Base-by-base conservation (phyloP, 2,888 invertebrate genomes). In the Spodoptera littoralis region DNA sequence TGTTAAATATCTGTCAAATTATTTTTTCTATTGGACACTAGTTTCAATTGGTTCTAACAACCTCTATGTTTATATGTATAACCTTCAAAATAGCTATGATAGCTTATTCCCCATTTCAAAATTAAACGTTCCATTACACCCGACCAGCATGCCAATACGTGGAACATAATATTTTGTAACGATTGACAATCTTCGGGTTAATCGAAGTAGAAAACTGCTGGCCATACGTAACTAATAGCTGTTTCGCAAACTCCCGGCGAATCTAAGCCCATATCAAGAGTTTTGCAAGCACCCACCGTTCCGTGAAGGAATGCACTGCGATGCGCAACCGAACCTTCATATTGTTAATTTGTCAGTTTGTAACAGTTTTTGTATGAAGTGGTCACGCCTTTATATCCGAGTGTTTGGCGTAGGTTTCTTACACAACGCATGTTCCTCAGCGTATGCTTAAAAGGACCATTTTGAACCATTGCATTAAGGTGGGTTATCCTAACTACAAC, bases 291-390 rank as follows among this genome's bases (percentile, higher is more conserved):
- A 65, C 27, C 77, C 83, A 77, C 59, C 83, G 80, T 84, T 85
- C 89, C 91, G 91, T 90, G 88, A 91, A 88, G 89, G 88, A 85
- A 90, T 89, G 84, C 78, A 82, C 79, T 74, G 79, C 74, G 82
- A 83, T 78, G 79, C 76, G 72, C 73, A 73, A 75, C 6, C 43
- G 70, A 56, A 78, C 82, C 81, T 79, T 84, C 78, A 75, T 77
- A 67, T 53, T 74, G 68, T 60, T 77, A 77, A 80, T 74, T 50
- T 66, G 66, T 77, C 70, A 56, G 70, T 61, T 62, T 70, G 51
- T 56, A 65, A 72, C 70, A 70, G 70, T 70, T 67, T 72, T 76
- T 51, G 11, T 24, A 41, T 47, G n/a, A 42, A 51, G 60, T 57
- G 45, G 65, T 50, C 22, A 70, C 46, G 52, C 46, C 18, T 61